phyloP scores from a whole-genome alignment of 2,888 invertebrate genomes.

The Xanthia togata region DNA sequence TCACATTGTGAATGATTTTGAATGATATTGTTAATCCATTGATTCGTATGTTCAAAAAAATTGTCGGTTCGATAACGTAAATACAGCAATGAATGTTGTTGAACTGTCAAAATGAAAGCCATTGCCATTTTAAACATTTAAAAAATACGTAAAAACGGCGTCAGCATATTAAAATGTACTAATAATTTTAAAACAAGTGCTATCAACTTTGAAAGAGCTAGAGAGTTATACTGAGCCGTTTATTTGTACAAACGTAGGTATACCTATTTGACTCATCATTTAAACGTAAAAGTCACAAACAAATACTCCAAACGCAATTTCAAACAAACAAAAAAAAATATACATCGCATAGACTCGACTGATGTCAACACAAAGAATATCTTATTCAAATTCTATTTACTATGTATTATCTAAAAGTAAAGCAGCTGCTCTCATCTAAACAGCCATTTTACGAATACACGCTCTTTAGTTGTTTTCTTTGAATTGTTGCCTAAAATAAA shows the following conservation, averaged over 20 bases:
- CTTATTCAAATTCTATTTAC: slow-evolving; percentile 47
- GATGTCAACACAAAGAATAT: slow-evolving; percentile 35
- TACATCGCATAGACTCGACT: background rate
- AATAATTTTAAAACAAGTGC: background rate
- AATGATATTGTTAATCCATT: too few relatives aligned
- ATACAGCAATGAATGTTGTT: too few relatives aligned
- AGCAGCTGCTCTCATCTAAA: slow-evolving; percentile 40
- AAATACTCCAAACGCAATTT: background rate
- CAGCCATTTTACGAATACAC: slow-evolving; percentile 13
- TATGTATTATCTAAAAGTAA: slow-evolving; percentile 38
- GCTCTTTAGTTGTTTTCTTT: slow-evolving; percentile 44
- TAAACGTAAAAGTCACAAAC: slow-evolving; percentile 16
- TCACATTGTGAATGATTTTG: too few relatives aligned
- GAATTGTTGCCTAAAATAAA: slow-evolving; percentile 46
- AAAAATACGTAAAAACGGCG: too few relatives aligned
- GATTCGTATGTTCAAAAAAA: too few relatives aligned
- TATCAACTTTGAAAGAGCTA: background rate
- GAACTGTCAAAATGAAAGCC: too few relatives aligned
- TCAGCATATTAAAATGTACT: too few relatives aligned
- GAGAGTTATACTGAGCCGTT: background rate
- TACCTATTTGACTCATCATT: background rate
- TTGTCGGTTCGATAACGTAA: too few relatives aligned
- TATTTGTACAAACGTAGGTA: background rate
- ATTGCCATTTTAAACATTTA: too few relatives aligned
- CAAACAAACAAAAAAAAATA: slow-evolving; percentile 6